Base-by-base conservation (phyloP, 2,888 invertebrate genomes). In the Emmelina monodactyla region DNA sequence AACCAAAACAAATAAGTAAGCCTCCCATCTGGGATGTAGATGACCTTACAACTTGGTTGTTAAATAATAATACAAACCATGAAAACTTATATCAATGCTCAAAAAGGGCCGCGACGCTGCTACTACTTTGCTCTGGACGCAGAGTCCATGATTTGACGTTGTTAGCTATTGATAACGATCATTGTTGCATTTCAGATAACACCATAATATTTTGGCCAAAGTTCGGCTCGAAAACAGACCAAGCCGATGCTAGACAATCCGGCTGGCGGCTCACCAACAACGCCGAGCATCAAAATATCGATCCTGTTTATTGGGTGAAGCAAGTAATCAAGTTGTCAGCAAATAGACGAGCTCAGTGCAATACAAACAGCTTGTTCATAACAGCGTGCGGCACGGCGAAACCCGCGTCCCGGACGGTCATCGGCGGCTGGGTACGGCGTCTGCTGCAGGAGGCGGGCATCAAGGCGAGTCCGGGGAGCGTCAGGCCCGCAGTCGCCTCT, bases 171-270 rank as follows among this genome's bases (percentile, higher is more conserved):
- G 22, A 30, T n/a, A 1, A 16, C 16, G 28, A 22, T 7, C 22
- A 40, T 28, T 35, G 31, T 14, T 14, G 30, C 13, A 31, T 12
- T 2, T 22, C 31, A 1, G 16, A 37, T 6, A 31, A 43, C 3
- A 9, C 10, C 4, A 35, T 47, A 10, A 34, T 34, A 4, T 32
- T 50, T 2, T 45, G 39, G 39, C 41, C 42, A 11, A 6, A 13
- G 10, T 39, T 37, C 14, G 40, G 39, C 5, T 43, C 43, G 6
- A 49, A 48, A 37, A 47, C 48, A 2, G 49, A 49, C 29, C 14
- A 36, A 2, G 6, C 16, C 9, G 31, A 16, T 1, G 28, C 41
- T 14, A 37, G 41, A 25, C 47, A 47, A 22, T 48, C 46, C 1
- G 45, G 41, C 1, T 46, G 47, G 46, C 38, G 36, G 13, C 28